Conservation (phyloP, 2,113 vertebrate genomes). For the Odocoileus hemionus region DNA sequence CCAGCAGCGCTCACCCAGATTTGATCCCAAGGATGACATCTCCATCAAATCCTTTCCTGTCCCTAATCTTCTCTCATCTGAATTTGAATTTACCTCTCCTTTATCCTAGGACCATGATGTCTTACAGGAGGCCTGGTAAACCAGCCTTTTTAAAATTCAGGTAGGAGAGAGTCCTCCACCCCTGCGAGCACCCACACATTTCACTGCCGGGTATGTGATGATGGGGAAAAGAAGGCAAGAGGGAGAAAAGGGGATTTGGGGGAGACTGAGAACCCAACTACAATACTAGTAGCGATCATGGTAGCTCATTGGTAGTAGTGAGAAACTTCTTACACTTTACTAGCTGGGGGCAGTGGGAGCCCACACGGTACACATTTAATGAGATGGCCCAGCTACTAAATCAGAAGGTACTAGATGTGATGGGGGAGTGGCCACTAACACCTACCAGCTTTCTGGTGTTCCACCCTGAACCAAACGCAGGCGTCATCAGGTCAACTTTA, state of each 20-base stretch:
- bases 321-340: not conserved
- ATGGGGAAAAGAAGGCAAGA: not conserved
- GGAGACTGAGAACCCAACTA: not conserved
- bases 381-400: not conserved
- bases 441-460: not conserved
- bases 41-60: not conserved
- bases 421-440: not conserved
- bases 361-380: too few relatives aligned
- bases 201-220: not conserved
- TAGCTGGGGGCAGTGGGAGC: too few relatives aligned
- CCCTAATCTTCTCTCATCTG: not conserved
- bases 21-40: not conserved
- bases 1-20: not conserved
- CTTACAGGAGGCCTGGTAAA: not conserved
- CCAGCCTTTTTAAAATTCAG: not conserved
- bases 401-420: not conserved
- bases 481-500: not conserved
- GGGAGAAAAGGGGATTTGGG: not conserved
- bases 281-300: too few relatives aligned
- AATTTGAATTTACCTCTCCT: not conserved
- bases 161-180: too few relatives aligned
- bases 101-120: not conserved
- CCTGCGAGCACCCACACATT: too few relatives aligned
- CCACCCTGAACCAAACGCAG: not conserved
- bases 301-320: not conserved